A percentile compares a stretch with the other conserved stretches of the same genome.
Evolutionary conservation across 1,140 invertebrate species (phyloP).

Genomic region (Sitophilus oryzae): DNA sequence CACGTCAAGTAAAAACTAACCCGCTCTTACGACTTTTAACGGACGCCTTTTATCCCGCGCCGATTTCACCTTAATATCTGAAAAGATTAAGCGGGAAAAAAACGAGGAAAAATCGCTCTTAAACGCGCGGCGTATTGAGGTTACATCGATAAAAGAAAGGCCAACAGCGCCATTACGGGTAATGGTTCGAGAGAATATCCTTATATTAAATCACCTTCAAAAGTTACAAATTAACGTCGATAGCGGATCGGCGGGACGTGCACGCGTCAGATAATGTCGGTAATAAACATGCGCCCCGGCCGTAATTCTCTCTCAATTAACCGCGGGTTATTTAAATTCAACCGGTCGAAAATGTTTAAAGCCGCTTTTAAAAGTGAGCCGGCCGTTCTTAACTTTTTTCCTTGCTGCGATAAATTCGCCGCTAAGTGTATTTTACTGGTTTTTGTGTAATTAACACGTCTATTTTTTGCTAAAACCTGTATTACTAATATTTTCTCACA

Average conservation of each 20-base stretch:
- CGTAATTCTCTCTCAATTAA: background rate
- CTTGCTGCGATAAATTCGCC: no score
- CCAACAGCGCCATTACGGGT: background rate
- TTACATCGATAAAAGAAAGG: background rate
- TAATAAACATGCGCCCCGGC: background rate
- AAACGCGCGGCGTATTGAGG: background rate
- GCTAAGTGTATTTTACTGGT: no score
- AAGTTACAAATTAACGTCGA: background rate
- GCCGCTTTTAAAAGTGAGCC: no score
- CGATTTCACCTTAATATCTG: no score
- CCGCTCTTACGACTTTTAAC: no score
- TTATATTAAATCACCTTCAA: background rate
- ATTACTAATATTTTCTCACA: no score
- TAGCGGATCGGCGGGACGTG: background rate
- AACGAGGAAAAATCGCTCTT: background rate
- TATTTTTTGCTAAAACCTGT: no score
- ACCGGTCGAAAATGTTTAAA: background rate
- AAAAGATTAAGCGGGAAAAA: background rate
- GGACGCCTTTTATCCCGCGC: no score
- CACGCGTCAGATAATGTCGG: background rate
- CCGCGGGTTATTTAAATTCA: background rate
- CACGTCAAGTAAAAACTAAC: no score
- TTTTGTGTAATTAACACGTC: no score
- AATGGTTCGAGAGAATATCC: background rate
- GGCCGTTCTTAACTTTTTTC: no score